Conservation (phyloP, 2,797 vertebrate genomes). For the Xenentodon cancila region DNA sequence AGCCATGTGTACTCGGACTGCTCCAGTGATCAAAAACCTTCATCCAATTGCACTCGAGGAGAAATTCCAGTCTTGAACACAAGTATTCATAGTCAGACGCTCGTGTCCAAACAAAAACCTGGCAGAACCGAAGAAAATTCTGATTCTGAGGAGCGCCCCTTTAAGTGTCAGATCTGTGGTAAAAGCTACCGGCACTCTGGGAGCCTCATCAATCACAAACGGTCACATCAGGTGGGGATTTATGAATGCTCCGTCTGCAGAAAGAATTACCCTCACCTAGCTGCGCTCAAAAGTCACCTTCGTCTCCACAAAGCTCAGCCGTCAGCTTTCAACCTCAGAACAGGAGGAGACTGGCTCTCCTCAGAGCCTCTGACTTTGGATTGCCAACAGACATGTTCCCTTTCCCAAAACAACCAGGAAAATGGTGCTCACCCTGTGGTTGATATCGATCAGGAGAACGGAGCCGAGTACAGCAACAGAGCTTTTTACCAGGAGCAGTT, state of each 20-base stretch:
- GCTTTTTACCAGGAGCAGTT: constrained; percentile 67
- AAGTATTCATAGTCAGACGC: constrained; percentile 44
- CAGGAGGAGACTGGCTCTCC: constrained; percentile 82
- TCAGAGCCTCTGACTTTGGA: constrained; percentile 80
- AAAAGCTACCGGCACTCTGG: constrained; percentile 93
- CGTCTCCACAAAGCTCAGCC: constrained; percentile 87
- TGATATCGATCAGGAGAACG: constrained; percentile 62
- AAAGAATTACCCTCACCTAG: constrained; percentile 88
- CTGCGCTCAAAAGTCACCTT: constrained; percentile 90
- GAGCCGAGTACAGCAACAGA: constrained; percentile 44
- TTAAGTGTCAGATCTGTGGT: constrained; percentile 87
- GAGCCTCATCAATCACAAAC: constrained; percentile 92
- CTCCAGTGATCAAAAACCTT: constrained; percentile 66
- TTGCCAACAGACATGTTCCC: constrained; percentile 69
- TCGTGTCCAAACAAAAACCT: constrained; percentile 41
- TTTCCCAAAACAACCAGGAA: constrained; percentile 60
- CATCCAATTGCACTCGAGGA: constrained; percentile 72
- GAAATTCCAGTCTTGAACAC: constrained; percentile 51
- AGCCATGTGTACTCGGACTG: constrained; percentile 78
- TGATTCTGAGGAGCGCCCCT: constrained; percentile 82
- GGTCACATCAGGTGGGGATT: constrained; percentile 90
- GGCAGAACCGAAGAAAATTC: constrained; percentile 57
- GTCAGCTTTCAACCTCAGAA: constrained; percentile 57
- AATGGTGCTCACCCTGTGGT: constrained; percentile 35
- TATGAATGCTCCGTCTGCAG: constrained; percentile 90